Conservation (phyloP, 2,888 invertebrate species). For the Lasioglossum calceatum region DNA sequence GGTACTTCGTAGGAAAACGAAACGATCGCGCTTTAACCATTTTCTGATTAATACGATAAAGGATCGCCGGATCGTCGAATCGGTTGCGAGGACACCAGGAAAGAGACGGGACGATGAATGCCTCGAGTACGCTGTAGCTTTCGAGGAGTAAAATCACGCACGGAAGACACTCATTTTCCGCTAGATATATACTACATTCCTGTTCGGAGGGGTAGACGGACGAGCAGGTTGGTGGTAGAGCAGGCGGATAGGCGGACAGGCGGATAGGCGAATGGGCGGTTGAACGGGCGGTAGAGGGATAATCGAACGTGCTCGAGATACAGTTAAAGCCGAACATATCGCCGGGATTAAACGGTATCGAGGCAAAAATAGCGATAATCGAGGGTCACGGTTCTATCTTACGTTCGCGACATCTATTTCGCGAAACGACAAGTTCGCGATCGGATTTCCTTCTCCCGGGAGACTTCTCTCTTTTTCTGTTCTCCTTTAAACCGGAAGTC, state of each 20-base stretch:
- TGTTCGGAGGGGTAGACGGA: not conserved
- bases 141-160: not conserved
- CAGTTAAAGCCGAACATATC: slow-evolving; percentile 24
- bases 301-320: slow-evolving; percentile 4
- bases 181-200: not conserved
- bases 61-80: not conserved
- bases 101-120: not conserved
- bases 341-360: slow-evolving; percentile 13
- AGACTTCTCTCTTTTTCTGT: not conserved
- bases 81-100: not conserved
- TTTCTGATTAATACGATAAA: not conserved
- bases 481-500: not conserved
- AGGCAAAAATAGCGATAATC: slow-evolving; percentile 18
- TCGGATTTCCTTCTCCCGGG: not conserved
- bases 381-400: not conserved
- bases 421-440: not conserved
- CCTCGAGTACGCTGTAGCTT: not conserved
- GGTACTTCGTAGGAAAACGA: not conserved
- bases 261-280: not conserved
- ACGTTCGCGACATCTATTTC: not conserved
- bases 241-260: not conserved
- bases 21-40: no score
- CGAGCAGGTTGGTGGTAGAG: not conserved
- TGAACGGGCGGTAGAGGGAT: not conserved
- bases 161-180: not conserved